A percentile compares a stretch with the other conserved stretches of the same genome.
These are phyloP conservation scores for Pangasius djambal DNA, from an alignment of 2,797 vertebrate genomes.

Conservation along the genomic window DNA sequence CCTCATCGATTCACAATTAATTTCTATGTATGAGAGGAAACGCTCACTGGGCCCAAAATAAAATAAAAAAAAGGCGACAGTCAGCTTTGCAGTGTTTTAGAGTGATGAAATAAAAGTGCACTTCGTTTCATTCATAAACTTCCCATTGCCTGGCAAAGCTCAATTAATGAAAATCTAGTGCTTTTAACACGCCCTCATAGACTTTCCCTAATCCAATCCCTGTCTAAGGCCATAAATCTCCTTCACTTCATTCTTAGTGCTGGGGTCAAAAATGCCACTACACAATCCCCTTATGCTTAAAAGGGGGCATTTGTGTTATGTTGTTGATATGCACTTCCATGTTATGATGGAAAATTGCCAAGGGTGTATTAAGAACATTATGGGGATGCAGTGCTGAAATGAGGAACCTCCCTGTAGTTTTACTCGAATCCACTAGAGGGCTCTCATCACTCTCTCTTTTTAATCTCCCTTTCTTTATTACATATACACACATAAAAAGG, in stretches of 20 bases:
- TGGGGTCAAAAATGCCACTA: conserved; percentile 4
- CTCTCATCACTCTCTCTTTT: conserved; percentile 51
- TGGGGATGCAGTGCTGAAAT: neutral
- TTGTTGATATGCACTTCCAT: conserved; percentile 25
- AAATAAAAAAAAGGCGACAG: conserved; percentile 24
- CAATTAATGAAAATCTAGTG: conserved; percentile 30
- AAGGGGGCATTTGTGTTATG: conserved; percentile 18
- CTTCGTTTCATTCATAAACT: conserved; percentile 51
- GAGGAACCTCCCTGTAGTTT: conserved; percentile 10
- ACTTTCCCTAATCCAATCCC: neutral
- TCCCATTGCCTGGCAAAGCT: conserved; percentile 25
- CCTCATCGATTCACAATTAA: conserved; percentile 41
- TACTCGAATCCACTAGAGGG: conserved; percentile 72
- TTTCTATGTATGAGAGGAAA: conserved; percentile 39
- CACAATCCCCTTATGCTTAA: conserved; percentile 1
- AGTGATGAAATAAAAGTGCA: conserved; percentile 37
- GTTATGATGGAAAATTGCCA: conserved; percentile 35
- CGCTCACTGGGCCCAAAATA: conserved; percentile 21
- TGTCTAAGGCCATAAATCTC: conserved; percentile 19
- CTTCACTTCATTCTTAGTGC: neutral
- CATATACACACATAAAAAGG: neutral
- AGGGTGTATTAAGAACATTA: conserved; percentile 20
- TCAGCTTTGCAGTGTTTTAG: conserved; percentile 43
- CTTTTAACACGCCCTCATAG: conserved; percentile 15
- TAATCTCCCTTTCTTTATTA: neutral